Evolutionary conservation across 2,113 vertebrate species (phyloP), one percentile per base, ranked within the genome.

Genomic region (Hypanus sabinus): DNA sequence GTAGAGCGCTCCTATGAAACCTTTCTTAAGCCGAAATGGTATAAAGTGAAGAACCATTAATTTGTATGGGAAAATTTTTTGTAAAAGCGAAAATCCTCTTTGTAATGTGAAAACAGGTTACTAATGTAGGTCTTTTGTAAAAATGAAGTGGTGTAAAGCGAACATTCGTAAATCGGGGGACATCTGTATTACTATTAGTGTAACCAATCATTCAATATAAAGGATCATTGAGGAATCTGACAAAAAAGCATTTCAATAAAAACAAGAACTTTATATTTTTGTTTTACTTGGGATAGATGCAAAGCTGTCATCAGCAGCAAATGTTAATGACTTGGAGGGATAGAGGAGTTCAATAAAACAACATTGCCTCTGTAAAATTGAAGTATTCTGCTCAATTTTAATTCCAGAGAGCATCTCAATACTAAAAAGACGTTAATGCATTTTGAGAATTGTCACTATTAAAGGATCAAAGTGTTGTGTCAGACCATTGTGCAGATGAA

Each of bases 191-290:
- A 18, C 5, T 70, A 38, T 68, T 65, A 90, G 18, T 20, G n/a
- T 30, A 90, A 90, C 16, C 62, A 22, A 9, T 12, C 9, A 12
- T 85, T 57, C 12, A 85, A 60, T 60, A 14, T 60, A 12, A 85
- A 85, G 30, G 22, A 38, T 12, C 16, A 10, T 65, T 9, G 16
- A 70, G 65, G 33, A 91, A 38, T 70, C 60, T 70, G n/a, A 33
- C 33, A 22, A 0, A 91, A n/a, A 91, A 70, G n/a, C n/a, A 68
- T 91, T 91, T 91, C 62, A 33, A 68, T 91, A 91, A 90, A 90
- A 57, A 33, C 46, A 46, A 68, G 16, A 33, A 65, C 5, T 62
- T 62, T 60, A 30, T 5, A 90, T 33, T 90, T 90, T 16, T 90
- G 71, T 73, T 24, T 73, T 38, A 65, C 65, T 88, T 62, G n/a